These are phyloP conservation scores for Caenorhabditis virilis DNA, from an alignment of 2,888 invertebrate genomes.

Conservation along the genomic window DNA sequence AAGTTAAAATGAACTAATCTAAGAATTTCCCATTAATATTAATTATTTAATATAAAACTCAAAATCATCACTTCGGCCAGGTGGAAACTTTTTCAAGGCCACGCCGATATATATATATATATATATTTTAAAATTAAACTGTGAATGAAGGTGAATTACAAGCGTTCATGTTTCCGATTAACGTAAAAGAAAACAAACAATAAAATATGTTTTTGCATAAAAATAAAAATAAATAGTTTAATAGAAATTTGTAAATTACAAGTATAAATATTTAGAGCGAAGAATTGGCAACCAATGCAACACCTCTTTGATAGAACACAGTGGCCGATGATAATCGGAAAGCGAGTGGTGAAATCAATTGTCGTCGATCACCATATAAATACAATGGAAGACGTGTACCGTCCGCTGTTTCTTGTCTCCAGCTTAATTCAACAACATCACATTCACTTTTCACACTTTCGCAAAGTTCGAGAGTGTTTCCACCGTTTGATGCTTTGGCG, in stretches of 20 bases:
- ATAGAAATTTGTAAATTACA: too few relatives aligned
- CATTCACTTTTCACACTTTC: conserved; percentile 74
- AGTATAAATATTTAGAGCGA: conserved; percentile 12
- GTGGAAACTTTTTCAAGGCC: too few relatives aligned
- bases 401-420: conserved; percentile 70
- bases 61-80: too few relatives aligned
- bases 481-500: conserved; percentile 88
- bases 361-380: conserved; percentile 88
- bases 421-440: conserved; percentile 41
- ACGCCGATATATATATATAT: too few relatives aligned
- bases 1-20: too few relatives aligned
- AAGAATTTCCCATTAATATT: too few relatives aligned
- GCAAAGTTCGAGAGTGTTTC: conserved; percentile 82
- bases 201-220: background rate
- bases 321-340: conserved; percentile 79
- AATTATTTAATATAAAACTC: too few relatives aligned
- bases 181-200: too few relatives aligned
- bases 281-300: conserved; percentile 87
- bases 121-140: too few relatives aligned
- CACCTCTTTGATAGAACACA: conserved; percentile 92
- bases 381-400: conserved; percentile 89
- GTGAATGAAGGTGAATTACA: too few relatives aligned
- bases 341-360: conserved; percentile 93
- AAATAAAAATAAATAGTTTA: background rate
- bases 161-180: too few relatives aligned